Conservation (phyloP, 1,140 invertebrate genomes). For the Chionoecetes opilio region DNA sequence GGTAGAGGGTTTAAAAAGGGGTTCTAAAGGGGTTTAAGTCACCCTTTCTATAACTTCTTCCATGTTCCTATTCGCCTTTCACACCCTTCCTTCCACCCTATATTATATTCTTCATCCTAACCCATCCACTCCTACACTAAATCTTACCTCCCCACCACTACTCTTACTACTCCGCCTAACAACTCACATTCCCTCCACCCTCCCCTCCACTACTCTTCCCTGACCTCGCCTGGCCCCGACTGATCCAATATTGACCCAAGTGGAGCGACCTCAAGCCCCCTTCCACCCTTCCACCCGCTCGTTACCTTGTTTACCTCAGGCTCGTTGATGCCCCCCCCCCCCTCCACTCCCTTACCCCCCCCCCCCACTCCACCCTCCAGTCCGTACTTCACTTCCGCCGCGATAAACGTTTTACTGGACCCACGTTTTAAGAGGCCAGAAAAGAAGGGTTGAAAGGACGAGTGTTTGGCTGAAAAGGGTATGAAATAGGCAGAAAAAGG, state of each 20-base stretch:
- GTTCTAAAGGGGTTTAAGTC: no score
- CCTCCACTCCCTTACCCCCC: background rate
- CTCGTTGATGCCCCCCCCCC: background rate
- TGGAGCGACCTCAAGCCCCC: background rate
- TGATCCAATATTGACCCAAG: background rate
- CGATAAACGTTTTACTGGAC: no score
- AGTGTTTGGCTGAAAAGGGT: no score
- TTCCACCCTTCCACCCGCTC: background rate
- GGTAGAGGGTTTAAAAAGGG: no score
- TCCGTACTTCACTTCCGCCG: background rate
- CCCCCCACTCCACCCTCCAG: background rate
- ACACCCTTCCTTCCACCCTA: background rate
- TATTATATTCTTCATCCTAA: background rate
- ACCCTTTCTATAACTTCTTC: background rate
- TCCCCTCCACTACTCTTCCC: background rate
- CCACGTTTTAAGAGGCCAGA: no score
- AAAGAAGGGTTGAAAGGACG: no score
- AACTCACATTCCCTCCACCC: background rate
- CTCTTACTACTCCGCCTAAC: background rate
- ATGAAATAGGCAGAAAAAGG: no score
- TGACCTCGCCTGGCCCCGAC: background rate
- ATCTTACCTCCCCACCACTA: background rate
- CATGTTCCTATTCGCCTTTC: background rate
- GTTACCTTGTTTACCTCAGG: background rate
- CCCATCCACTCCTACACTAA: background rate